Evolutionary conservation across 2,888 invertebrate species (phyloP), one percentile per base, ranked within the genome.

Genomic region (Actias luna): DNA sequence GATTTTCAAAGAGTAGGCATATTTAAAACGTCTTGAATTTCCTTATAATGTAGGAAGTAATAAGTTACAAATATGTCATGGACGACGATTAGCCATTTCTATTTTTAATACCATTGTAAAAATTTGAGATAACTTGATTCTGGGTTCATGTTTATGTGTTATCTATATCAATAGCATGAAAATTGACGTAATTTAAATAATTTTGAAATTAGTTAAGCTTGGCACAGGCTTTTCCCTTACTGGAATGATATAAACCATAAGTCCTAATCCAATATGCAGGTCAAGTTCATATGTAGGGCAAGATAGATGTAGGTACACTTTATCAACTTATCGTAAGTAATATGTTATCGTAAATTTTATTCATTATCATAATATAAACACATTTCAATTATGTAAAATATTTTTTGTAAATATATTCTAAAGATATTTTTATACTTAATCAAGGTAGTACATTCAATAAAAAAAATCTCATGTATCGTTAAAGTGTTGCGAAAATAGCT

Each of bases 401-500:
- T 2, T 10, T 33, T 10, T 33, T 33, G 2, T 5, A 7, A 33
- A 33, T 33, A 33, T 7, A 33, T 33, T 33, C 10, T 33, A 33
- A 33, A 33, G 33, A 12, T 33, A 33, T 33, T 33, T 33, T 7
- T 33, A 5, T 42, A 42, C n/a, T n/a, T 18, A 42, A 39, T 42
- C 7, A n/a, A 18, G 18, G 5, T 42, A 18, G 18, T n/a, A 42
- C n/a, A n/a, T n/a, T 42, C 7, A 42, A 42, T 39, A 39, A 1
- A 36, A 42, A 42, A 46, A 22, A 22, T 50, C 22, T 50, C 2
- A 50, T 25, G 22, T 25, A 12, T 50, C 46, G 22, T 12, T 50
- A 14, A 29, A 5, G 42, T 31, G 31, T 29, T 33, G 57, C 58
- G 64, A 67, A 69, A 66, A 68, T 60, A 52, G 14, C 50, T 33